phyloP scores from a whole-genome alignment of 2,888 invertebrate species.

The Stegana nigrithorax region DNA sequence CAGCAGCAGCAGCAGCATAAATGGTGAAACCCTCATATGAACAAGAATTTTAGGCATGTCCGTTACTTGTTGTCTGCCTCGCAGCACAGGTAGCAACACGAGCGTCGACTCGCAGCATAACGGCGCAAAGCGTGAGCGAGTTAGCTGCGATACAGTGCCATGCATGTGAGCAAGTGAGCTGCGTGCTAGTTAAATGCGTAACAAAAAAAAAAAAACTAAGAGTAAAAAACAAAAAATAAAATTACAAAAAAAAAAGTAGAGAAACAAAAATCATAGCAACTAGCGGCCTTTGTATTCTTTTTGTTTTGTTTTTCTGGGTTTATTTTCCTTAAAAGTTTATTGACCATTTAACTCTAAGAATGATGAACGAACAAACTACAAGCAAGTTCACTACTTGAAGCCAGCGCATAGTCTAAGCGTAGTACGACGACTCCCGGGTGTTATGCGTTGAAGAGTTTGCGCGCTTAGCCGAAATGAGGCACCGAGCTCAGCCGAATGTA shows the following conservation, averaged over 20 bases:
- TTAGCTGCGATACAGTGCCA: background rate
- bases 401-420: too few relatives aligned
- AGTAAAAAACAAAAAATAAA: background rate
- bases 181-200: background rate
- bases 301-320: background rate
- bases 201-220: background rate
- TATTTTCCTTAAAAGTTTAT: slow-evolving; percentile 39
- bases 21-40: background rate
- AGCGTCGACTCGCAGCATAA: background rate
- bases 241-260: background rate
- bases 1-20: background rate
- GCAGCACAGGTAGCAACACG: too few relatives aligned
- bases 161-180: background rate
- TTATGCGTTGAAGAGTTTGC: background rate
- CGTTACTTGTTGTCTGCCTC: background rate
- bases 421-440: background rate
- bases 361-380: background rate
- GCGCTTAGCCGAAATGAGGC: background rate
- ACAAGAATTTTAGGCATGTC: background rate
- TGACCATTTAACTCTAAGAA: slow-evolving; percentile 42
- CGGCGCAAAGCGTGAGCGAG: background rate
- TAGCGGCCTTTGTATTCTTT: slow-evolving; percentile 4
- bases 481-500: too few relatives aligned
- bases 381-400: too few relatives aligned
- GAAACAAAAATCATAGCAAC: too few relatives aligned